These are phyloP conservation scores for Sylvia borin DNA, from an alignment of 2,797 vertebrate species.

Conservation along the genomic window DNA sequence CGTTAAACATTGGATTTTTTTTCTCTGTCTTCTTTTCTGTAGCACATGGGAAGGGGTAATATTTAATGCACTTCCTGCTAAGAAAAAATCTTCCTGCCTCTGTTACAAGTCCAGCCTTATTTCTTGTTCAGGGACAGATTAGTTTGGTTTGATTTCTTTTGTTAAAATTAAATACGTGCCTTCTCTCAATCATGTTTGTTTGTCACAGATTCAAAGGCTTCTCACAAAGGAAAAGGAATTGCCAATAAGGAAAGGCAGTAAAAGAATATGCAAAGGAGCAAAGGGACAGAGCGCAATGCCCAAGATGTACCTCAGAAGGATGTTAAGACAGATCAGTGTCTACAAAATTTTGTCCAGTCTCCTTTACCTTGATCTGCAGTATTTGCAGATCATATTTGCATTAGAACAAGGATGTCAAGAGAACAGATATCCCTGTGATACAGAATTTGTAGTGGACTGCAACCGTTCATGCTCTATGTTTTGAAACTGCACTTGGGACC, in stretches of 20 bases:
- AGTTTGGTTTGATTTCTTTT: not conserved
- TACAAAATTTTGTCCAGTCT: not conserved
- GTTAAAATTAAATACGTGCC: not conserved
- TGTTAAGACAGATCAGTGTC: not conserved
- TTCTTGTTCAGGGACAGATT: not conserved
- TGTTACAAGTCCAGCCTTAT: not conserved
- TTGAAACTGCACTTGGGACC: not conserved
- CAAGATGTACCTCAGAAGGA: not conserved
- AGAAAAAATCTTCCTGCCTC: not conserved
- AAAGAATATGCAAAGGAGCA: not conserved
- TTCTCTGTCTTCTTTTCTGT: not conserved
- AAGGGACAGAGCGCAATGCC: not conserved
- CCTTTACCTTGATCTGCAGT: not conserved
- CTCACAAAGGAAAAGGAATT: not conserved
- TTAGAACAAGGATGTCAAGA: not conserved
- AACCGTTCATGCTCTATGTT: not conserved
- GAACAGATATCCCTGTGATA: not conserved
- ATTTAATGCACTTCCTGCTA: not conserved
- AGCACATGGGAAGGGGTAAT: not conserved
- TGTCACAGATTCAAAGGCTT: not conserved
- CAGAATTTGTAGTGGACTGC: rapidly evolving
- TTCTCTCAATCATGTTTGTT: not conserved
- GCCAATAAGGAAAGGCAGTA: not conserved
- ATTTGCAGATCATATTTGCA: not conserved
- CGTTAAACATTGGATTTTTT: not conserved